Evolutionary conservation across 2,113 vertebrate genomes (phyloP).

Genomic region (Leptobrachium leishanense): DNA sequence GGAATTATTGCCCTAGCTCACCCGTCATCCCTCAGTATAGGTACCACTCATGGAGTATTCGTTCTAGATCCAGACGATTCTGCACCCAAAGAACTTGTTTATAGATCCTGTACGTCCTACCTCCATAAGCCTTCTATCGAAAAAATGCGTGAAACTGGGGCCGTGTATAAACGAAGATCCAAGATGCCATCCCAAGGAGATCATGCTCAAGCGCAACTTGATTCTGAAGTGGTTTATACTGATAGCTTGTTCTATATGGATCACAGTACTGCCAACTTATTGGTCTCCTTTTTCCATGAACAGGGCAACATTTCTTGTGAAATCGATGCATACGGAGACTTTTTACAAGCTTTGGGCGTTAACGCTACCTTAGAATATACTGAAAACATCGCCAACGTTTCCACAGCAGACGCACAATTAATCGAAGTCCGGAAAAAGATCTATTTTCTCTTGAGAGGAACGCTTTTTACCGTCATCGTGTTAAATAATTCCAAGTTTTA

Average conservation of each 20-base stretch:
- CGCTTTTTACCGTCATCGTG: slow-evolving; percentile 77
- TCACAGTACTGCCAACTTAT: slow-evolving; percentile 61
- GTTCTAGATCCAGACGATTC: slow-evolving; percentile 69
- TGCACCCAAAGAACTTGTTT: slow-evolving; percentile 64
- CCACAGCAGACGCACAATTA: slow-evolving; percentile 63
- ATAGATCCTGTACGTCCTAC: slow-evolving; percentile 70
- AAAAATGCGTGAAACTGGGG: slow-evolving; percentile 71
- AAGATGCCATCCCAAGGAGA: not conserved
- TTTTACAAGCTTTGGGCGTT: slow-evolving; percentile 85
- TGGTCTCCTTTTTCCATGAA: slow-evolving; percentile 74
- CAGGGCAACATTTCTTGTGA: slow-evolving; percentile 76
- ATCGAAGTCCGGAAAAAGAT: slow-evolving; percentile 74
- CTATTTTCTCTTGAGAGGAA: slow-evolving; percentile 77
- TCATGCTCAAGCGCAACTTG: accelerated
- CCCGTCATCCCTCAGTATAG: slow-evolving; percentile 76
- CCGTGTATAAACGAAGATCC: slow-evolving; percentile 59
- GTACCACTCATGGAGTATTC: slow-evolving; percentile 89
- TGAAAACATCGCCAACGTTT: slow-evolving; percentile 63
- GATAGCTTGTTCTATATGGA: slow-evolving; percentile 90
- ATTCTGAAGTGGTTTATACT: slow-evolving; percentile 79
- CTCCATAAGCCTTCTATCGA: slow-evolving; percentile 86
- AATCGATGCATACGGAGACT: slow-evolving; percentile 93
- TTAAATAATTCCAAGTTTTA: slow-evolving; percentile 92
- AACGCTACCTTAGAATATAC: slow-evolving; percentile 76
- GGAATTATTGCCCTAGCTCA: slow-evolving; percentile 91